These are phyloP conservation scores for Hyphantria cunea DNA, from an alignment of 1,140 invertebrate species.

Conservation along the genomic window DNA sequence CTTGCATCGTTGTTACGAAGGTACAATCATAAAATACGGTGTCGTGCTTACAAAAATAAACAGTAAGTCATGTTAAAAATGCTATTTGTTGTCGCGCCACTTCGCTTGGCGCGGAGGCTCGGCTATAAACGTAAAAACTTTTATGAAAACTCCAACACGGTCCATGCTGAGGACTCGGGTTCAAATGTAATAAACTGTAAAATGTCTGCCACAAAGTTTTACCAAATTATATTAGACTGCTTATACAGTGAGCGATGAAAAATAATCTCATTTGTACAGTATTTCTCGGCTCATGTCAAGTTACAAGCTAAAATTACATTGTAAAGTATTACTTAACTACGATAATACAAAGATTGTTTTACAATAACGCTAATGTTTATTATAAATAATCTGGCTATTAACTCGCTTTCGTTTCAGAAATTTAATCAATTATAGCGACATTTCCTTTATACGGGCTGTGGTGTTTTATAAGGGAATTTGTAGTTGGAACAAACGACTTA, in stretches of 20 bases:
- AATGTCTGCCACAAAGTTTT: slow-evolving; percentile 46
- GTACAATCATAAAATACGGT: slow-evolving; percentile 37
- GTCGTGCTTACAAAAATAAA: slow-evolving; percentile 44
- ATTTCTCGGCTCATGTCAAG: slow-evolving; percentile 8
- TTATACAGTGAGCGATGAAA: slow-evolving; percentile 26
- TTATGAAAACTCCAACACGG: slow-evolving; percentile 55
- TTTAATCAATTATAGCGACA: slow-evolving; percentile 39
- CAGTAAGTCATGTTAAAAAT: slow-evolving; percentile 51
- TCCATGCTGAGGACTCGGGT: slow-evolving; percentile 39
- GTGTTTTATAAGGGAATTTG: background rate
- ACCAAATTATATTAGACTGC: slow-evolving; percentile 37
- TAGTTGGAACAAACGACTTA: too few relatives aligned
- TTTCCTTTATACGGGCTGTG: slow-evolving; percentile 10
- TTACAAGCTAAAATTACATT: slow-evolving; percentile 2
- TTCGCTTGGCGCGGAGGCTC: slow-evolving; percentile 34
- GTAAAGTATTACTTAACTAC: slow-evolving; percentile 14
- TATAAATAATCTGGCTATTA: slow-evolving; percentile 44
- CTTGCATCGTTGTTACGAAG: slow-evolving; percentile 31
- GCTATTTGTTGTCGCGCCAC: slow-evolving; percentile 49
- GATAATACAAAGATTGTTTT: slow-evolving; percentile 5
- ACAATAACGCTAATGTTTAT: slow-evolving; percentile 34
- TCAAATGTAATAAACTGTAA: slow-evolving; percentile 61
- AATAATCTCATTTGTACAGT: slow-evolving; percentile 28
- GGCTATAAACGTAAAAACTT: slow-evolving; percentile 64
- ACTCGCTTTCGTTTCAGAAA: slow-evolving; percentile 36